A percentile compares a stretch with the other conserved stretches of the same genome.
These are phyloP conservation scores for Rhinopomastus cyanomelas DNA, from an alignment of 2,113 vertebrate species.

Conservation along the genomic window DNA sequence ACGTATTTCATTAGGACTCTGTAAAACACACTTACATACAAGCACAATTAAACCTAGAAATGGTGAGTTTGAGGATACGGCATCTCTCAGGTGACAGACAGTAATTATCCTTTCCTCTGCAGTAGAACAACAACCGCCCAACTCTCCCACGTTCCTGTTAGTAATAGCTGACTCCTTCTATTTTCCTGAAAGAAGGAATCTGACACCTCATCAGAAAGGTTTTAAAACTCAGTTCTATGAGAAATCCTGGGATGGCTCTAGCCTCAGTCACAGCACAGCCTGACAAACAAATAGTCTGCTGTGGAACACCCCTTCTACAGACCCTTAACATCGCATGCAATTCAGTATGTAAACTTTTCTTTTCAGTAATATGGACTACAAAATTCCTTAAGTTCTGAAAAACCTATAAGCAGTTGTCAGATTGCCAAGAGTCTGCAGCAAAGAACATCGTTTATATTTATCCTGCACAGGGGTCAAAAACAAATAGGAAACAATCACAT, in stretches of 20 bases:
- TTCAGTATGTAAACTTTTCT: neutral
- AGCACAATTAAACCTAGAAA: conserved; percentile 18
- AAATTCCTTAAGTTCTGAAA: neutral
- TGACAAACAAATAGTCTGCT: neutral
- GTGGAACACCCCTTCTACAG: fast-evolving
- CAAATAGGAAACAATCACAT: neutral
- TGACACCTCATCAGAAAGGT: neutral
- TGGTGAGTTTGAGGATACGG: neutral
- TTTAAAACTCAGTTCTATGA: neutral
- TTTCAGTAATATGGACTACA: neutral
- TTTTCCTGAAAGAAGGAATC: neutral
- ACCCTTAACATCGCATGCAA: neutral
- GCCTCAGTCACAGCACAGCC: neutral
- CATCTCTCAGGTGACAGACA: neutral
- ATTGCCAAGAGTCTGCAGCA: neutral
- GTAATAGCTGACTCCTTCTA: neutral
- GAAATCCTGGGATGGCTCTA: neutral
- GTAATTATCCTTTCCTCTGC: neutral
- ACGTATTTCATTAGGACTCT: conserved; percentile 8
- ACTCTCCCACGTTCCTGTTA: neutral
- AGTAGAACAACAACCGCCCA: neutral
- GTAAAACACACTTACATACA: conserved; percentile 50
- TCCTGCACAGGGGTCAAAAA: neutral
- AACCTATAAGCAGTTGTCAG: neutral
- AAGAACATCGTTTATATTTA: neutral